Evolutionary conservation across 1,140 invertebrate genomes (phyloP), one percentile per base, ranked within the genome.

Genomic region (Ceratina calcarata): DNA sequence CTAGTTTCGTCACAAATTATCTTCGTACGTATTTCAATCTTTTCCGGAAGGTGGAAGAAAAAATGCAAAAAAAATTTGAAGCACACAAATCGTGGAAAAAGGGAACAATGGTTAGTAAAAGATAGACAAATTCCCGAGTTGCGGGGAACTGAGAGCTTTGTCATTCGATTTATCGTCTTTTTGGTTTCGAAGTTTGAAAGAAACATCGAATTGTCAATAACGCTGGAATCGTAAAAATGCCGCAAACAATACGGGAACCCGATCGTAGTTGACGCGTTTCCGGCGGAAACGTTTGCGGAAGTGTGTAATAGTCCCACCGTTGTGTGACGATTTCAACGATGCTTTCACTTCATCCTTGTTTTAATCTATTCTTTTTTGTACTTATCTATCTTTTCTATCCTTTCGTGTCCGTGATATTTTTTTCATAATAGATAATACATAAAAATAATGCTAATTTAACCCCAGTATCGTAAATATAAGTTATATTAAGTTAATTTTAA

Each of bases 111-210:
- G 37, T 45, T 10, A 10, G 37, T 45, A 45, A 45, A 45, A 45
- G 37, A 45, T 45, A 45, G 37, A 10, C 10, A 51, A 67, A 57
- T 75, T 45, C 32, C 62, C 32, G 73, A 75, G 73, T 57, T 24
- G 66, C 32, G 66, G 15, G 3, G 10, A 51, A 8, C 32, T 10
- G 16, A n/a, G 4, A 32, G 51, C 8, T 27, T 15, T 55, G 37
- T 24, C 12, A n/a, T 57, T 61, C 66, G 55, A 77, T 77, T 77
- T 77, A 77, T 77, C 62, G 32, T 76, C 73, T 76, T 76, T 76
- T 32, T 76, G 51, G 55, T 37, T 66, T 15, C 20, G 57, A 67
- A 77, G 69, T 69, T 77, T n/a, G 57, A 58, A 62, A 32, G 27
- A 32, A 69, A 45, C 66, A 57, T 32, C 32, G 20, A 4, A 49